Conservation (phyloP, 2,797 vertebrate genomes). For the Ctenopoma multispine region DNA sequence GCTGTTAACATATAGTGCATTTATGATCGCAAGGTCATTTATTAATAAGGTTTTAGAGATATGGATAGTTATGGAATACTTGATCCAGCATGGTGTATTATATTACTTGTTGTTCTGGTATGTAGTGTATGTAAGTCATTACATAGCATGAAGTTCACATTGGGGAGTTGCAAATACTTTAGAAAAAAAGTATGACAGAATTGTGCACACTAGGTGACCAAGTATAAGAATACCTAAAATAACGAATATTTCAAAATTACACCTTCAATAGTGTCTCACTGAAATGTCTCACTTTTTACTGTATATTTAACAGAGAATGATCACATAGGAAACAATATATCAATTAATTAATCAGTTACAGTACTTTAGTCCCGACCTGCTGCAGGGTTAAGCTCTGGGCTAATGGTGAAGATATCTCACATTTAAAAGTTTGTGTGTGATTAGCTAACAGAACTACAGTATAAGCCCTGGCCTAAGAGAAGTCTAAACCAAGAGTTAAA, state of each 20-base stretch:
- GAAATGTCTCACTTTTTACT: no score
- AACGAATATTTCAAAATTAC: no score
- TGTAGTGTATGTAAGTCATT: no score
- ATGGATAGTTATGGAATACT: neutral
- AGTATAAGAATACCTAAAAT: no score
- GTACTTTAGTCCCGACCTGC: neutral
- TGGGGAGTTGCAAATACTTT: no score
- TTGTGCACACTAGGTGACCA: no score
- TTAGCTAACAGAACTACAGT: constrained; percentile 34
- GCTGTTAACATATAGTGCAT: neutral
- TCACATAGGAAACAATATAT: neutral
- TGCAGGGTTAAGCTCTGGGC: constrained; percentile 34
- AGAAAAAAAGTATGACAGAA: no score
- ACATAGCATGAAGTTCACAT: no score
- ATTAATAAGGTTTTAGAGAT: neutral
- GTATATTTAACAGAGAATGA: neutral
- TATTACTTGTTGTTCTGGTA: no score
- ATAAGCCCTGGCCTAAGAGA: constrained; percentile 21
- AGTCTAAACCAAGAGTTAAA: constrained; percentile 29
- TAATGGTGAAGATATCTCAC: constrained; percentile 22
- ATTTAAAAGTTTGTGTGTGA: constrained; percentile 51
- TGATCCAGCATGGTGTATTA: neutral
- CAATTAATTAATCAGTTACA: neutral
- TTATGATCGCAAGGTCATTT: neutral
- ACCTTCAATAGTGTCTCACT: no score